A percentile compares a stretch with the other conserved stretches of the same genome.
phyloP scores from a whole-genome alignment of 2,888 invertebrate genomes.

The Drosophila merina region DNA sequence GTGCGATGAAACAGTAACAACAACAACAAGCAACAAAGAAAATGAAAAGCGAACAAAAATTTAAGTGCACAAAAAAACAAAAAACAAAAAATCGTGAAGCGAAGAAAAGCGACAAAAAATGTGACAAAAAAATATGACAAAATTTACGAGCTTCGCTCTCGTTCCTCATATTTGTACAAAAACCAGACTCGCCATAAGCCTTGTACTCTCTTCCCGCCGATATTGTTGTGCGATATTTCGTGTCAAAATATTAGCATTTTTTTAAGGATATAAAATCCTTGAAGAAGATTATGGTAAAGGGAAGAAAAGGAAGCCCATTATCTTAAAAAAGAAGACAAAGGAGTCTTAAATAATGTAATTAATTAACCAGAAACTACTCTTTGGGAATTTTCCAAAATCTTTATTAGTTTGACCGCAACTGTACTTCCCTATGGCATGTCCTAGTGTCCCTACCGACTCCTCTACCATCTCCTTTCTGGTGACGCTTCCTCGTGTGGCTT shows the following conservation, averaged over 20 bases:
- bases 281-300: neutral
- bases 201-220: constrained; percentile 2
- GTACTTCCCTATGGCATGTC: neutral
- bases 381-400: neutral
- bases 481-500: constrained; percentile 64
- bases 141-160: constrained; percentile 68
- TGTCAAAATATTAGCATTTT: constrained; percentile 22
- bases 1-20: constrained; percentile 52
- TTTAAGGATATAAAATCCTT: neutral
- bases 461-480: constrained; percentile 5
- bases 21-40: constrained; percentile 17
- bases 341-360: too few relatives aligned
- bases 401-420: constrained; percentile 7
- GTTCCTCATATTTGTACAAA: constrained; percentile 64
- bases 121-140: constrained; percentile 77
- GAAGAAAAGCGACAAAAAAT: constrained; percentile 67
- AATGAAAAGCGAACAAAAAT: constrained; percentile 36
- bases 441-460: neutral
- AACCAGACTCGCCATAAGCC: constrained; percentile 35
- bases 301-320: too few relatives aligned
- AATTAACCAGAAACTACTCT: too few relatives aligned
- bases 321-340: neutral
- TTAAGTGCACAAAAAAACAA: constrained; percentile 38
- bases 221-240: constrained; percentile 3
- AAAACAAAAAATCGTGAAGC: constrained; percentile 9